phyloP scores from a whole-genome alignment of 2,113 vertebrate genomes.

The Gulo gulo region DNA sequence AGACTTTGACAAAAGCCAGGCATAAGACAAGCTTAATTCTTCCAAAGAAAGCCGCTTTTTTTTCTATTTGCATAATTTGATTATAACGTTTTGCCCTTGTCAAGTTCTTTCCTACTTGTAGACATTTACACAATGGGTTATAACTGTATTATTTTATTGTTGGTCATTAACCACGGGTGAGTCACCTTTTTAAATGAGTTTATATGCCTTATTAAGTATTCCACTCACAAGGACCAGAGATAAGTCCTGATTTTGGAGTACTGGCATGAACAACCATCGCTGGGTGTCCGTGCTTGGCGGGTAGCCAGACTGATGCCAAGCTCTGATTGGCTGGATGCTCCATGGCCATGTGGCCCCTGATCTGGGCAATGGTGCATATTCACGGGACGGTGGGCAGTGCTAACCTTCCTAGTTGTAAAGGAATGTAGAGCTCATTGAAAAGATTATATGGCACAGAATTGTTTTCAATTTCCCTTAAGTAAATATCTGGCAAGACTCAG shows the following conservation, averaged over 20 bases:
- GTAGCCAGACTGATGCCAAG: not conserved
- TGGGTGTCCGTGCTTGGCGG: not conserved
- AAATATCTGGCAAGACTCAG: slow-evolving; percentile 38
- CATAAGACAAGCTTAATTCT: not conserved
- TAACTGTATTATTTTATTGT: slow-evolving; percentile 52
- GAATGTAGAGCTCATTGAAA: not conserved
- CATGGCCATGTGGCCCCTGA: not conserved
- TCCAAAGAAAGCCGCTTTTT: not conserved
- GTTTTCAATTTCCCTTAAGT: slow-evolving; percentile 50
- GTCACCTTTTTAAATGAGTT: slow-evolving; percentile 33
- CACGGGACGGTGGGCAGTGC: too few species aligned
- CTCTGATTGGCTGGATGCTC: not conserved
- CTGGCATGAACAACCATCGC: not conserved
- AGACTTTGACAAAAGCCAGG: not conserved
- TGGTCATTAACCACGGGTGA: slow-evolving; percentile 36
- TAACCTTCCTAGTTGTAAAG: not conserved
- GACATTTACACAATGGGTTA: slow-evolving; percentile 39
- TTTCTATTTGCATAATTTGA: slow-evolving; percentile 23
- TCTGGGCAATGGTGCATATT: not conserved
- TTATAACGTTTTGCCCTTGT: slow-evolving; percentile 47
- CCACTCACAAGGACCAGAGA: not conserved
- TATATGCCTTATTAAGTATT: slow-evolving; percentile 48
- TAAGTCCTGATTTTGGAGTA: not conserved
- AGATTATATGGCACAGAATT: slow-evolving; percentile 11
- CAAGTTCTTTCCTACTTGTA: slow-evolving; percentile 22